Evolutionary conservation across 37 sponge, comb jelly and placozoan genomes (phyloP), one percentile per base, ranked within the genome.

Genomic region (Beroe forskalii): DNA sequence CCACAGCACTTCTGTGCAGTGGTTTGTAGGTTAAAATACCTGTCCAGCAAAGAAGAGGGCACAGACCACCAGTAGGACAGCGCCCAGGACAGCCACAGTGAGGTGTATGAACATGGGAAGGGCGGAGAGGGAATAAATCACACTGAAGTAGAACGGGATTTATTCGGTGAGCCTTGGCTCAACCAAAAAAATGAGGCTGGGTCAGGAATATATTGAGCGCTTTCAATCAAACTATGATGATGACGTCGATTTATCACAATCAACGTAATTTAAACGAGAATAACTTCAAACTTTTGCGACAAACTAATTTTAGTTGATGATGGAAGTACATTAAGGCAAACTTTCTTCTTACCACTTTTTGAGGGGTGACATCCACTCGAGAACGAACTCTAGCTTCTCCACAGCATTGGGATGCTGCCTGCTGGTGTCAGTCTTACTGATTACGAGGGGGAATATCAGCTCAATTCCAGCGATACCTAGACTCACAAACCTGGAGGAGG

Each of bases 291-390:
- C n/a, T n/a, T n/a, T n/a, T n/a, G n/a, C n/a, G n/a, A n/a, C n/a
- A n/a, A n/a, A n/a, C n/a, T n/a, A n/a, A n/a, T n/a, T n/a, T n/a
- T n/a, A n/a, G n/a, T n/a, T n/a, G n/a, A n/a, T n/a, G n/a, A n/a
- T n/a, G n/a, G n/a, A n/a, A n/a, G n/a, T n/a, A n/a, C n/a, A n/a
- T n/a, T n/a, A n/a, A n/a, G n/a, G n/a, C n/a, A n/a, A n/a, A n/a
- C n/a, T n/a, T n/a, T n/a, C n/a, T 63, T 22, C 66, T 27, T 36
- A 69, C 72, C 72, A 69, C 38, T 69, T 69, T 37, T 69, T 69
- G 38, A 69, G 35, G 20, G 72, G 72, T 4, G 72, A 33, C 33
- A 69, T 27, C 28, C 28, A 32, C 20, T 69, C 72, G 38, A 48
- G 55, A 48, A 48, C 55, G 12, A 48, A 6, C 55, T 48, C 12